Conservation (phyloP, 37 sponge, comb jelly and placozoan species). For the Diacarnus erythraeanus region DNA sequence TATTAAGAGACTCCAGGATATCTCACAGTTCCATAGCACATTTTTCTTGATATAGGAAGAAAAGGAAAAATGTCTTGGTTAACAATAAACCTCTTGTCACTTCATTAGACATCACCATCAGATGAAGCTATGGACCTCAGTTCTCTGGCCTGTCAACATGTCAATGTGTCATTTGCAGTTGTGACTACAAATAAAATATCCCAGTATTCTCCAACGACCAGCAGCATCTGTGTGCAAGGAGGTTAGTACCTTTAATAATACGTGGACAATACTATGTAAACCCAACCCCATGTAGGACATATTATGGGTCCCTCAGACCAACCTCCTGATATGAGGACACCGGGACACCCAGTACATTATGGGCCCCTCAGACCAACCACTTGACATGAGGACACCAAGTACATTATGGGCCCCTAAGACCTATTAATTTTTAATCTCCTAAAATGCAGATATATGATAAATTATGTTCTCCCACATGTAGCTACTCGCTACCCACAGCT, state of each 20-base stretch:
- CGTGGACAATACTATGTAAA: no score
- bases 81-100: background rate
- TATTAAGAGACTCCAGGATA: no score
- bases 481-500: background rate
- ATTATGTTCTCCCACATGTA: background rate
- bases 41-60: no score
- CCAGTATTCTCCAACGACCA: background rate
- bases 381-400: no score
- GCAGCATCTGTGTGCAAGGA: slow-evolving; percentile 2
- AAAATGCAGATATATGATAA: background rate
- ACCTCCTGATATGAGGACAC: no score
- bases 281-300: no score
- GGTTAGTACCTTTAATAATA: background rate
- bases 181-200: slow-evolving; percentile 3
- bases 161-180: slow-evolving; percentile 55
- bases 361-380: no score
- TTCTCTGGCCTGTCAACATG: slow-evolving; percentile 30
- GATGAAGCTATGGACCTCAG: slow-evolving; percentile 34
- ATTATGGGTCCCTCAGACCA: no score
- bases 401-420: background rate
- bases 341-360: no score
- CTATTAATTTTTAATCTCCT: background rate
- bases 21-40: no score
- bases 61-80: no score
- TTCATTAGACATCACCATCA: background rate